phyloP scores from a whole-genome alignment of 1,140 invertebrate species.

The Drosophila pallidifrons region DNA sequence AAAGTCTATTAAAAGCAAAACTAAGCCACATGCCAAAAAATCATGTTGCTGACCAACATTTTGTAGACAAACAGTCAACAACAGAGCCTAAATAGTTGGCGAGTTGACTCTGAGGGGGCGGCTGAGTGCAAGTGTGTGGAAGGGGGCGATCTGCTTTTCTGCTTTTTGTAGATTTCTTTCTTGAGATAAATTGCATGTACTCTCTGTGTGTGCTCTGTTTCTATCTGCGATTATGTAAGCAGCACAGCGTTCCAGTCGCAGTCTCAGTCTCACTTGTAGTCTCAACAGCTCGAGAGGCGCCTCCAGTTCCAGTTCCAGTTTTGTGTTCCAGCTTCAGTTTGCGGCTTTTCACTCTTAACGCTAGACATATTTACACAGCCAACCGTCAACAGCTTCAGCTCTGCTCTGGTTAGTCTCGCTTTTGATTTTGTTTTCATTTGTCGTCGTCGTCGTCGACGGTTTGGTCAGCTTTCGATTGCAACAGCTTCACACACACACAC shows the following conservation, averaged over 20 bases:
- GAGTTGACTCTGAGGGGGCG: neutral
- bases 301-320: constrained; percentile 37
- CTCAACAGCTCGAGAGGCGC: constrained; percentile 16
- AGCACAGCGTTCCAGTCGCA: constrained; percentile 39
- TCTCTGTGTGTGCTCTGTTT: constrained; percentile 36
- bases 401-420: constrained; percentile 57
- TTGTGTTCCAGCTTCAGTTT: constrained; percentile 19
- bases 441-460: constrained; percentile 15
- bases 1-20: constrained; percentile 76
- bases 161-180: constrained; percentile 47
- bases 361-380: neutral
- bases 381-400: neutral
- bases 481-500: constrained; percentile 38
- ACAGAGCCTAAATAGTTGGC: constrained; percentile 25
- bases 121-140: neutral
- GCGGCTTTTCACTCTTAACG: constrained; percentile 31
- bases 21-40: constrained; percentile 76
- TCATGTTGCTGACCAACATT: constrained; percentile 66
- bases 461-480: constrained; percentile 59
- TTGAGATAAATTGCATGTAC: constrained; percentile 47
- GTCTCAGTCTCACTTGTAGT: constrained; percentile 3
- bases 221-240: constrained; percentile 62
- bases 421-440: constrained; percentile 61
- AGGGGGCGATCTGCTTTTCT: constrained; percentile 16
- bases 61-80: constrained; percentile 24